Conservation (phyloP, 2,888 invertebrate species). For the Trichopoda pennipes region DNA sequence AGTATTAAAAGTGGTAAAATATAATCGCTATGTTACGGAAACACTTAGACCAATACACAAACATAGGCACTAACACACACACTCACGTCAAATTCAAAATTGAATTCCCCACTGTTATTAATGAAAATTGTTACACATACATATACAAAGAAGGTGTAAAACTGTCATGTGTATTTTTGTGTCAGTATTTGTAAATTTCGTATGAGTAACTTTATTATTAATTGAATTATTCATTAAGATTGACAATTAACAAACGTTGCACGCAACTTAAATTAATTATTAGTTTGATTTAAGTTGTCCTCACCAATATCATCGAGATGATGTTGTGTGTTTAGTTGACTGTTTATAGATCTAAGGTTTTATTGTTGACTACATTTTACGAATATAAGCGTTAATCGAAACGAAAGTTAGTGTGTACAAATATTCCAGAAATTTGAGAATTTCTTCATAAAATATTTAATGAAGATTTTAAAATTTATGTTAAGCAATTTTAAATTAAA, state of each 20-base stretch:
- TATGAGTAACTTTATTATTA: constrained; percentile 65
- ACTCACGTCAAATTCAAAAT: not conserved
- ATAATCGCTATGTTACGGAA: constrained; percentile 35
- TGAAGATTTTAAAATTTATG: too few relatives aligned
- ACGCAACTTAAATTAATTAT: constrained; percentile 80
- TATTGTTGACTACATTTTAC: not conserved
- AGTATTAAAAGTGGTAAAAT: constrained; percentile 14
- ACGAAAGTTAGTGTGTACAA: not conserved
- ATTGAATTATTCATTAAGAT: constrained; percentile 78
- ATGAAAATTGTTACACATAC: too few relatives aligned
- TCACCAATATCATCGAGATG: constrained; percentile 20
- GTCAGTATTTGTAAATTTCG: constrained; percentile 6
- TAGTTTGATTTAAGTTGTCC: constrained; percentile 80
- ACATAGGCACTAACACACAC: not conserved
- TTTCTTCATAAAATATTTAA: too few relatives aligned
- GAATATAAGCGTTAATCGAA: not conserved
- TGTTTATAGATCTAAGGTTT: not conserved
- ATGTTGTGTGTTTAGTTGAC: not conserved
- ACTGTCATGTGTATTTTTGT: not conserved
- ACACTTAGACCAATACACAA: constrained; percentile 26
- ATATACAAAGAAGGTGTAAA: too few relatives aligned
- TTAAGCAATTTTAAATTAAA: too few relatives aligned
- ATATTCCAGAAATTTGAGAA: not conserved
- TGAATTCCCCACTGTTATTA: not conserved
- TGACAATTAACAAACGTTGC: constrained; percentile 76